Evolutionary conservation across 1,140 invertebrate species (phyloP).

Genomic region (Penaeus chinensis): DNA sequence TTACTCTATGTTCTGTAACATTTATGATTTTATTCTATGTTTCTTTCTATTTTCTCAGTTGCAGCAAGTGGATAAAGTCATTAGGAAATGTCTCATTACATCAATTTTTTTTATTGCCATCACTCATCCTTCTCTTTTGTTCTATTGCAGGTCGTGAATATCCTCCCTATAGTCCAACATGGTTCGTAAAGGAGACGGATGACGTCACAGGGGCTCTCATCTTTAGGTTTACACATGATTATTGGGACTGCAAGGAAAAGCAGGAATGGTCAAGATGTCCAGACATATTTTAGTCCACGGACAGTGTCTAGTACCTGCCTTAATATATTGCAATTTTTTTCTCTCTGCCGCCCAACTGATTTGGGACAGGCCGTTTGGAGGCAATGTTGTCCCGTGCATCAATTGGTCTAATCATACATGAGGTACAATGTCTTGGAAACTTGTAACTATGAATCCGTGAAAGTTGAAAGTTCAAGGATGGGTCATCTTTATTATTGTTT

Average conservation of each 20-base stretch:
- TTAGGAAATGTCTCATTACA: background rate
- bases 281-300: slow-evolving; percentile 82
- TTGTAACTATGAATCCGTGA: too few relatives aligned
- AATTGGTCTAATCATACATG: background rate
- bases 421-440: too few relatives aligned
- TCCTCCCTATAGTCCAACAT: slow-evolving; percentile 84
- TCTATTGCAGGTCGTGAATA: slow-evolving; percentile 76
- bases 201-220: slow-evolving; percentile 82
- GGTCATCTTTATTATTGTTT: too few relatives aligned
- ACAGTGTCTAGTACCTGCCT: slow-evolving; percentile 22
- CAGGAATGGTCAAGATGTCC: slow-evolving; percentile 93
- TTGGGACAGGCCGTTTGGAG: slow-evolving; percentile 2
- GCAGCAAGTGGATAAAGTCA: too few relatives aligned
- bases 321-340: slow-evolving; percentile 10
- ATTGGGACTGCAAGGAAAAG: slow-evolving; percentile 92
- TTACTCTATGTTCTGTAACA: background rate
- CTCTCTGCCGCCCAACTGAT: slow-evolving; percentile 13
- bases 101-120: background rate
- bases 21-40: background rate
- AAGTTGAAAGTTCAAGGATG: too few relatives aligned
- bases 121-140: slow-evolving; percentile 31
- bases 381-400: slow-evolving; percentile 29
- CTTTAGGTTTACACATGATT: slow-evolving; percentile 87
- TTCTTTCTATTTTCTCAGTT: background rate
- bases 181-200: slow-evolving; percentile 90